Conservation (phyloP, 2,888 invertebrate genomes). For the Campaea margaritaria region DNA sequence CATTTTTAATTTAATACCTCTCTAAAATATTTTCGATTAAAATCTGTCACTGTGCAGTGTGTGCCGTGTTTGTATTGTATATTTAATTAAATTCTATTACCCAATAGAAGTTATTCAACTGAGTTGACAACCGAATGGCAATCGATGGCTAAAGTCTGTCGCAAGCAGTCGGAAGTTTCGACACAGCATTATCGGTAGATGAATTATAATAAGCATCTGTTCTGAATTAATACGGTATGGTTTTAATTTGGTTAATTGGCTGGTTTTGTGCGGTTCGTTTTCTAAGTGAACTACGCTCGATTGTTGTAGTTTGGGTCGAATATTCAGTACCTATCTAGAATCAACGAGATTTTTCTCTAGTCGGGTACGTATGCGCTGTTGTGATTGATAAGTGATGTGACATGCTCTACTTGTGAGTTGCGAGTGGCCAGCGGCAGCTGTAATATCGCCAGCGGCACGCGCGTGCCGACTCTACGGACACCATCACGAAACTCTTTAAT, state of each 20-base stretch:
- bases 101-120: slow-evolving; percentile 75
- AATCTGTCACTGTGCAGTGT: slow-evolving; percentile 30
- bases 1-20: slow-evolving; percentile 30
- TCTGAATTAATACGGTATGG: slow-evolving; percentile 59
- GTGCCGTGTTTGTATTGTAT: slow-evolving; percentile 34
- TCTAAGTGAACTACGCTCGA: slow-evolving; percentile 38
- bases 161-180: slow-evolving; percentile 77
- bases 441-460: slow-evolving; percentile 6
- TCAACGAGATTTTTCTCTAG: background rate
- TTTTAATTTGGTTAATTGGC: slow-evolving; percentile 53
- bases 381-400: slow-evolving; percentile 52
- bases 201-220: slow-evolving; percentile 66
- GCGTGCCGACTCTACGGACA: slow-evolving; percentile 52
- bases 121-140: slow-evolving; percentile 71
- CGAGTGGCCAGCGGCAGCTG: slow-evolving; percentile 33
- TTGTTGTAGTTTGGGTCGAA: slow-evolving; percentile 27
- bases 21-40: slow-evolving; percentile 29
- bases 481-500: slow-evolving; percentile 68
- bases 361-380: slow-evolving; percentile 33
- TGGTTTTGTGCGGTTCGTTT: slow-evolving; percentile 47
- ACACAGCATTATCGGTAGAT: slow-evolving; percentile 63
- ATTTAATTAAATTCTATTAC: slow-evolving; percentile 56
- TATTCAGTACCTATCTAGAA: slow-evolving; percentile 30
- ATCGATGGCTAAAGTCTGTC: slow-evolving; percentile 66
- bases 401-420: slow-evolving; percentile 73